phyloP scores from a whole-genome alignment of 1,140 invertebrate genomes.

The Lerema accius region DNA sequence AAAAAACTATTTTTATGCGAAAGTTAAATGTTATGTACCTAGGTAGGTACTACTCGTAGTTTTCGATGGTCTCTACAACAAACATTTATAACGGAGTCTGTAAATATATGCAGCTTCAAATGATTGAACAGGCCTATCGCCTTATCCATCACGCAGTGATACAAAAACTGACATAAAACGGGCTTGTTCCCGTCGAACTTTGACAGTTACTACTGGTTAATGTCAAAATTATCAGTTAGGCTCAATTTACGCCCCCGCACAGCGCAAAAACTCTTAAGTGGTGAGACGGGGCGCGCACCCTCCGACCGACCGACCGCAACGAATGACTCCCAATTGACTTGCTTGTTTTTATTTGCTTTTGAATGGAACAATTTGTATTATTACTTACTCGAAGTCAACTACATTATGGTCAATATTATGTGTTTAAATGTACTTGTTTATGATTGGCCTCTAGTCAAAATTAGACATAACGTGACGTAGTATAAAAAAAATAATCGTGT shows the following conservation, averaged over 20 bases:
- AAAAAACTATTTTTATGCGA: too few species aligned
- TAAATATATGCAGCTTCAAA: not conserved
- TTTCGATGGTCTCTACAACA: too few species aligned
- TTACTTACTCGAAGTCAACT: slow-evolving; percentile 10
- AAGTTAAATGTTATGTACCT: too few species aligned
- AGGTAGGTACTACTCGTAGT: too few species aligned
- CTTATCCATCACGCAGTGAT: slow-evolving; percentile 57
- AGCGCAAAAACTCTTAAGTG: slow-evolving; percentile 71
- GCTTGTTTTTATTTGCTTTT: slow-evolving; percentile 70
- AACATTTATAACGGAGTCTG: too few species aligned
- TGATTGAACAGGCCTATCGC: slow-evolving; percentile 5
- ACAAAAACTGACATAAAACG: slow-evolving; percentile 73
- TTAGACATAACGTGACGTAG: too few species aligned
- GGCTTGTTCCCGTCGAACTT: slow-evolving; percentile 51
- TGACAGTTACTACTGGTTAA: slow-evolving; percentile 77
- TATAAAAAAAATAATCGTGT: too few species aligned
- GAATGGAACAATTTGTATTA: slow-evolving; percentile 34
- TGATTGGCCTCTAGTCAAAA: too few species aligned
- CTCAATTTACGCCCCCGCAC: slow-evolving; percentile 68
- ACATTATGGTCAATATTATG: slow-evolving; percentile 1
- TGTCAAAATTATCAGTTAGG: slow-evolving; percentile 76
- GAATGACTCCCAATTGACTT: slow-evolving; percentile 64
- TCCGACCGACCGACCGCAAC: slow-evolving; percentile 21
- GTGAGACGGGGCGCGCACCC: slow-evolving; percentile 57
- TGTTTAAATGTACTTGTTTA: too few species aligned